Conservation (phyloP, 2,797 vertebrate genomes). For the Acipenser oxyrinchus region DNA sequence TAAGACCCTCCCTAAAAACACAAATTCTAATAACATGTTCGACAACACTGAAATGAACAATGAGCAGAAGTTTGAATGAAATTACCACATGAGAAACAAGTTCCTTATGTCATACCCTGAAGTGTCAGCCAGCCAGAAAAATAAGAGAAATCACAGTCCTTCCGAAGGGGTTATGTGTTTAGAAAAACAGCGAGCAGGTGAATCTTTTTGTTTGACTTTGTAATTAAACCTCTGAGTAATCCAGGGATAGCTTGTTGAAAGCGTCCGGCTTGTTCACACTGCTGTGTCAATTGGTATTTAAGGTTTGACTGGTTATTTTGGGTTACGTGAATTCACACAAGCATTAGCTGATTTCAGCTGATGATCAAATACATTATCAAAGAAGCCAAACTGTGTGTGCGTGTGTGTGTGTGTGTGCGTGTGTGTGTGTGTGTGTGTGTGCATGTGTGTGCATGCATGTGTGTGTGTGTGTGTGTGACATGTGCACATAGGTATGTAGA, state of each 20-base stretch:
- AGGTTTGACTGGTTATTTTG: not conserved
- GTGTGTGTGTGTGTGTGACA: too few species aligned
- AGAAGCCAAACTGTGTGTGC: too few species aligned
- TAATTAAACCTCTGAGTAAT: not conserved
- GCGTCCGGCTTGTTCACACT: not conserved
- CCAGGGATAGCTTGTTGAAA: not conserved
- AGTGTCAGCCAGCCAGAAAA: not conserved
- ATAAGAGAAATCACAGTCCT: not conserved
- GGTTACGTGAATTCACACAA: not conserved
- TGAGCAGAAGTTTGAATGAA: not conserved
- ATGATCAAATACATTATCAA: not conserved
- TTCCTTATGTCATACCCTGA: not conserved
- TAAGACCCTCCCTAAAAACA: too few species aligned
- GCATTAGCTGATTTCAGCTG: not conserved
- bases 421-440: too few species aligned
- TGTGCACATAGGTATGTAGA: too few species aligned
- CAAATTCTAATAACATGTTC: too few species aligned
- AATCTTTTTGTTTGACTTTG: not conserved
- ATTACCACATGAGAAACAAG: not conserved
- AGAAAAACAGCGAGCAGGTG: not conserved
- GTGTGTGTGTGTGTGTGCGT: too few species aligned
- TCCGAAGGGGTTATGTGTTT: not conserved
- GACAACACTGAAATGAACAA: not conserved
- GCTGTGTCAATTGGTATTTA: not conserved
- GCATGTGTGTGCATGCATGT: too few species aligned